A percentile compares a stretch with the other conserved stretches of the same genome.
Conservation (phyloP, 2,113 vertebrate genomes). For the Cololabis saira region DNA sequence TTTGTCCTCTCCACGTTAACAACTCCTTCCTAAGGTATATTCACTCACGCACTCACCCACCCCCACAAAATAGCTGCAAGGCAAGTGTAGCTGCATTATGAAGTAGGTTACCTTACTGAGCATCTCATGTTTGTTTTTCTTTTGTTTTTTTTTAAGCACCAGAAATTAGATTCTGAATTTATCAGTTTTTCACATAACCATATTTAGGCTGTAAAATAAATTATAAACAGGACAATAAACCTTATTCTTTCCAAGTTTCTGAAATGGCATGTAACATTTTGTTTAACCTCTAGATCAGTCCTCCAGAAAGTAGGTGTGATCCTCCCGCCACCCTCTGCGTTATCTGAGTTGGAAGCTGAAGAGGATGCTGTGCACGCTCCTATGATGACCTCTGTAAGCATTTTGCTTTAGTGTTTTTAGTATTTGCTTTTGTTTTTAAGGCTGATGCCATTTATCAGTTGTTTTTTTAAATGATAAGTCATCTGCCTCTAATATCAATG, state of each 20-base stretch:
- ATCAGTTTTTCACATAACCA: neutral
- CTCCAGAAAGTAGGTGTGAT: constrained; percentile 77
- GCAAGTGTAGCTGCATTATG: neutral
- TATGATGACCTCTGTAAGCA: constrained; percentile 77
- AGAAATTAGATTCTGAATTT: neutral
- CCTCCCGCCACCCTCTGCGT: constrained; percentile 57
- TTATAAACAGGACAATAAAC: neutral
- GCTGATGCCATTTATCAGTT: too few relatives aligned
- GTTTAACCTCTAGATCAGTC: constrained; percentile 60
- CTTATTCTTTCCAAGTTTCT: neutral
- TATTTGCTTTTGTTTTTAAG: too few relatives aligned
- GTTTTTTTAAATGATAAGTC: too few relatives aligned
- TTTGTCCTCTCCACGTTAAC: constrained; percentile 64
- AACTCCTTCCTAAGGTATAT: constrained; percentile 76
- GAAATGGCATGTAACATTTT: neutral
- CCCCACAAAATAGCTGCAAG: neutral
- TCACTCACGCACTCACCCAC: neutral
- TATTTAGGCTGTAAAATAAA: neutral
- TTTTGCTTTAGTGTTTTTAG: constrained; percentile 11
- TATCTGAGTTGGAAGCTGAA: constrained; percentile 71
- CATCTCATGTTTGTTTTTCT: neutral
- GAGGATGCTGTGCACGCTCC: constrained; percentile 64
- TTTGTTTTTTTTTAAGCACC: neutral
- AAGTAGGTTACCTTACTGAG: neutral
- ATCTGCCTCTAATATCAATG: too few relatives aligned